These are phyloP conservation scores for Philopedon plagiatum DNA, from an alignment of 2,888 invertebrate species.

Conservation along the genomic window DNA sequence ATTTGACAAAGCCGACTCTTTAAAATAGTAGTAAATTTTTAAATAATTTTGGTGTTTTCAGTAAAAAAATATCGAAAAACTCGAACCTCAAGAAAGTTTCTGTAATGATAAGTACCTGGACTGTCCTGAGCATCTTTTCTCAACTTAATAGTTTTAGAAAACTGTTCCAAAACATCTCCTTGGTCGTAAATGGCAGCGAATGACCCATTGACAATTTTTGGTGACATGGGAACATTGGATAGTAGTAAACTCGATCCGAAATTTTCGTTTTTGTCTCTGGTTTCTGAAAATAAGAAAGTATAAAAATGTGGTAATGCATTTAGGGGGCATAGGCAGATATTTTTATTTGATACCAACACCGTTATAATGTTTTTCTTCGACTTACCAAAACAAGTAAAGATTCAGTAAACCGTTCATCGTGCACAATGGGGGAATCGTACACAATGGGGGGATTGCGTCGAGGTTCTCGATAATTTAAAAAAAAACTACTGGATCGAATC, in stretches of 20 bases:
- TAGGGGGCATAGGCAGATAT: too few species aligned
- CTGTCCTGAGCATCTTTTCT: slow-evolving; percentile 83
- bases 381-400: background rate
- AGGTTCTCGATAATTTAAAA: too few species aligned
- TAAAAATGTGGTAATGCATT: too few species aligned
- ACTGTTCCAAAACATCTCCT: slow-evolving; percentile 80
- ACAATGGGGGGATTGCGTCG: too few species aligned
- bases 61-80: too few species aligned
- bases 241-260: slow-evolving; percentile 94
- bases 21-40: too few species aligned
- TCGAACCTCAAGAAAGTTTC: too few species aligned
- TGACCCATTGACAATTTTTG: slow-evolving; percentile 95
- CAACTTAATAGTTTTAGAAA: slow-evolving; percentile 75
- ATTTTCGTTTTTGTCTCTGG: slow-evolving; percentile 85
- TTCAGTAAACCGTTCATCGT: too few species aligned
- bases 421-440: too few species aligned
- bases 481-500: too few species aligned
- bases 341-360: background rate
- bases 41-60: too few species aligned
- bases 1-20: background rate
- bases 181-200: slow-evolving; percentile 93
- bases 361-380: background rate
- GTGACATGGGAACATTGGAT: slow-evolving; percentile 96
- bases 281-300: slow-evolving; percentile 75
- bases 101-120: too few species aligned